phyloP scores from a whole-genome alignment of 30 jellyfish, hydroid and myxozoan species.

The Mastigias papua region DNA sequence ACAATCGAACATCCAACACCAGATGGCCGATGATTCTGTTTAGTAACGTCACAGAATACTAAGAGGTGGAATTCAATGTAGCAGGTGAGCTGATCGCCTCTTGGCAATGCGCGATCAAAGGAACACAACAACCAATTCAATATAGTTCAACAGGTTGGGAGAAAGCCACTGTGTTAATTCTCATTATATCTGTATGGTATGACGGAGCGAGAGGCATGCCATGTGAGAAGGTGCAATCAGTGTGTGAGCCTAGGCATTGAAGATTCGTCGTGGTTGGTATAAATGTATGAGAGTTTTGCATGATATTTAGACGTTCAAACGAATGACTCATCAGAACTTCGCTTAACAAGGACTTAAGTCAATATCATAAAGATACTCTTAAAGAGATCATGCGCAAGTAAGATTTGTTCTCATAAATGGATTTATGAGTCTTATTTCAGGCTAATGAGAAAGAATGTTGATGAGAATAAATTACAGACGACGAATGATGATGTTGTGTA shows the following conservation, averaged over 20 bases:
- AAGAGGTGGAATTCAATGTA: constrained; percentile 14
- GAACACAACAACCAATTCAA: not conserved
- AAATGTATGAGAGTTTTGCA: not conserved
- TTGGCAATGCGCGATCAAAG: constrained; percentile 10
- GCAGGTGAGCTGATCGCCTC: constrained; percentile 43
- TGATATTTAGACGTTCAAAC: not conserved
- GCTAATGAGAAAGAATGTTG: not conserved
- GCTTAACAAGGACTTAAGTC: not conserved
- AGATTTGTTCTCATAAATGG: not conserved
- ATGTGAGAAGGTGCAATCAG: not conserved
- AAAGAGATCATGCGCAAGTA: not conserved
- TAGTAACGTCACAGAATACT: constrained; percentile 61
- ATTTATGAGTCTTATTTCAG: not conserved
- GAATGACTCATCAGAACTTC: not conserved
- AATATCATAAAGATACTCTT: not conserved
- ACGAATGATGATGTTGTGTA: not conserved
- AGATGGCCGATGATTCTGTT: constrained; percentile 64
- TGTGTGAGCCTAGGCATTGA: no score
- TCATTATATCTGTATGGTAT: not conserved
- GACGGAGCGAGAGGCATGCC: not conserved
- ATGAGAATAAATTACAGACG: not conserved
- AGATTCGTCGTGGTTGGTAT: not conserved
- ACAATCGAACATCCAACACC: constrained; percentile 52
- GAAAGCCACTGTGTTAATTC: not conserved
- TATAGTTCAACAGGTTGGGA: not conserved